Evolutionary conservation across 1,140 invertebrate species (phyloP), one percentile per base, ranked within the genome.

Genomic region (Steinernema feltiae): DNA sequence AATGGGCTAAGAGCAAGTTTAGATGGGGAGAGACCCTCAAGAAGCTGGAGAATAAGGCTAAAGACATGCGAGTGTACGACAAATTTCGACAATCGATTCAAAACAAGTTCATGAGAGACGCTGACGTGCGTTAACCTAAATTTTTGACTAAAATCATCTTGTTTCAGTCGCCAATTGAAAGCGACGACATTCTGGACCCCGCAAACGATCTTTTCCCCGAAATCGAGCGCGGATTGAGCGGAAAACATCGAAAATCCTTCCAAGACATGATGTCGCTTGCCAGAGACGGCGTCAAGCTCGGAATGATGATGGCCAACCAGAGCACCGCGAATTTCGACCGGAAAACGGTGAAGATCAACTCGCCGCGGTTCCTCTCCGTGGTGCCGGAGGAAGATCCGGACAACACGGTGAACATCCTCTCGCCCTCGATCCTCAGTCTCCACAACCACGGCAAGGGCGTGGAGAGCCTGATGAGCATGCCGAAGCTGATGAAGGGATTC

Each of bases 401-500:
- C 0, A 76, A 73, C 24, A 70, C 70, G 53, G 53, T 63, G 24
- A 15, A 77, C 24, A 27, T 77, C 0, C 74, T 77, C 31, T 77
- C 76, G 0, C 76, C 76, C 17, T 77, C 76, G 1, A 31, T 77
- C n/a, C 75, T 77, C 31, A 53, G 69, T 32, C 75, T 77, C 0
- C 76, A 77, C 18, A 48, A 76, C 27, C 48, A 77, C 41, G 76
- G 76, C 7, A 32, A 53, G 24, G 76, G 76, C 1, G 31, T 77
- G n/a, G 76, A 77, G 70, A 84, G 80, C 12, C 27, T 81, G 31
- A 74, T 76, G 32, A 81, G 79, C 63, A 32, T 83, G 2, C 79
- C 81, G 12, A 77, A 71, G 27, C 46, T 83, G 15, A 32, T 82
- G n/a, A 83, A 79, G 31, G 41, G 75, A 41, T 79, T 80, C 69